phyloP scores from a whole-genome alignment of 2,797 vertebrate genomes.

The Schizopygopsis malacanthus region DNA sequence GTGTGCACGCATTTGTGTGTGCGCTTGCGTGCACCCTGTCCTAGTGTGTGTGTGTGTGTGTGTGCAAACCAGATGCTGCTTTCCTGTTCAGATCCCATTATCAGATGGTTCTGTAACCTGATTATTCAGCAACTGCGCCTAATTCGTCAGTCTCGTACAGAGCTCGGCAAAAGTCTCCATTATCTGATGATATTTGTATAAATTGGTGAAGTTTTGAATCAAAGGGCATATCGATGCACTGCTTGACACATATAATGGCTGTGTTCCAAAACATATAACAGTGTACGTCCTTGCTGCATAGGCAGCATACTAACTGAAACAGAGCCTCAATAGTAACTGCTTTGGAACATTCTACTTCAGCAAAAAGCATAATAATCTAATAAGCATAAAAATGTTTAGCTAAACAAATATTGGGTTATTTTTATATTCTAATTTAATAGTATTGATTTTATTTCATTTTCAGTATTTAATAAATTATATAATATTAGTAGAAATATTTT shows the following conservation, averaged over 20 bases:
- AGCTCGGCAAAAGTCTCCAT: conserved; percentile 18
- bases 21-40: conserved; percentile 26
- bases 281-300: neutral
- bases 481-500: neutral
- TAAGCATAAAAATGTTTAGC: neutral
- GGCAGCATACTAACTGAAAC: neutral
- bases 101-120: conserved; percentile 59
- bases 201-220: conserved; percentile 35
- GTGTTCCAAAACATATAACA: neutral
- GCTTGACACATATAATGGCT: neutral
- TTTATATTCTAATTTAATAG: neutral
- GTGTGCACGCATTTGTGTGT: conserved; percentile 52
- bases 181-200: conserved; percentile 43
- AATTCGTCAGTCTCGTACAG: conserved; percentile 51
- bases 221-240: conserved; percentile 12
- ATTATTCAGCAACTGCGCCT: conserved; percentile 56
- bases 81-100: conserved; percentile 61
- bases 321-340: neutral
- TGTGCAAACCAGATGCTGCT: conserved; percentile 60
- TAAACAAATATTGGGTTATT: neutral
- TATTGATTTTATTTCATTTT: neutral
- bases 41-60: conserved; percentile 43
- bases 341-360: neutral
- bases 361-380: neutral
- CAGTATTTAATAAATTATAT: neutral